phyloP scores from a whole-genome alignment of 2,797 vertebrate genomes.

The Myoxocephalus aenaeus region DNA sequence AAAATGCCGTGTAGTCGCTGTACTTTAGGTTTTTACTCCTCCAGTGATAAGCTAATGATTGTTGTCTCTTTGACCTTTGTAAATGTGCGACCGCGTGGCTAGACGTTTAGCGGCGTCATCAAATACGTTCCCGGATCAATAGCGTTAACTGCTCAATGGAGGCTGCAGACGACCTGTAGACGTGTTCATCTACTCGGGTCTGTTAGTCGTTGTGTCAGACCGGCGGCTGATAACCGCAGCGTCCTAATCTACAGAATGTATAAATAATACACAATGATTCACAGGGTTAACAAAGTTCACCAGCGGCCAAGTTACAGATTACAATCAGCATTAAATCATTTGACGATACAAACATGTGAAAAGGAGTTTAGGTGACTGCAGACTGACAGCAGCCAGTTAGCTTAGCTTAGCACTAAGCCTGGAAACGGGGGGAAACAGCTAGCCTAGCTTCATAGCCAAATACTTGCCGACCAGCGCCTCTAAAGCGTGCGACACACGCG shows the following conservation, averaged over 20 bases:
- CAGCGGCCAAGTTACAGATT: background rate
- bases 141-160: background rate
- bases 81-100: background rate
- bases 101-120: background rate
- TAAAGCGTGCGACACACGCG: too few relatives aligned
- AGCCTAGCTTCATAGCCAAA: too few relatives aligned
- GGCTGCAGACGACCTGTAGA: background rate
- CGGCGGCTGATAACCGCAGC: background rate
- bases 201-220: background rate
- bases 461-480: too few relatives aligned
- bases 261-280: background rate
- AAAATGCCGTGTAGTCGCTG: background rate
- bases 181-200: background rate
- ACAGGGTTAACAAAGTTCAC: background rate
- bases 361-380: background rate
- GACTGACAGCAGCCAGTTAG: background rate
- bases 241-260: conserved; percentile 27
- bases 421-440: too few relatives aligned
- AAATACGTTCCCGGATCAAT: conserved; percentile 15
- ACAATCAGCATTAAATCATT: background rate
- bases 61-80: background rate
- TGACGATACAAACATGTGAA: background rate
- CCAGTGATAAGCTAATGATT: background rate
- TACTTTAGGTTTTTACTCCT: background rate
- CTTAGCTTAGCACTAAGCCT: too few relatives aligned